Conservation (phyloP, 2,888 invertebrate species). For the Acrobasis consociella region DNA sequence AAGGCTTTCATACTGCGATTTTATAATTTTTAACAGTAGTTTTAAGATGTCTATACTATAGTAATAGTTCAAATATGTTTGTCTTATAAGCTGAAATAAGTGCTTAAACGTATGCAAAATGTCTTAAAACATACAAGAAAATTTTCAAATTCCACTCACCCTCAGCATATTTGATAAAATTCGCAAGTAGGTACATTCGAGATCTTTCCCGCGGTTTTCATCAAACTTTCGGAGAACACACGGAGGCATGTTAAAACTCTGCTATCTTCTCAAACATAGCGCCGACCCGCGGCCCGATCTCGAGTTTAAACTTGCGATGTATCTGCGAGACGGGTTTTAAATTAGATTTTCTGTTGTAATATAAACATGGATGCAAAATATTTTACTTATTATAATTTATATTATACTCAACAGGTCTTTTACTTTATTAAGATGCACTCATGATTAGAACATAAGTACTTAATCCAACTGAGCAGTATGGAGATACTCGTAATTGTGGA, state of each 20-base stretch:
- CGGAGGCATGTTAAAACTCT: conserved; percentile 20
- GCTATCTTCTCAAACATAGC: conserved; percentile 15
- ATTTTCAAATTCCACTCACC: background rate
- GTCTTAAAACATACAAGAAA: conserved; percentile 3
- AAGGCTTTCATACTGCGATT: no score
- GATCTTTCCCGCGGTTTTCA: conserved; percentile 16
- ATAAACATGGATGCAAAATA: no score
- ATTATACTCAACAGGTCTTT: no score
- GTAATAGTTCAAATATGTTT: background rate
- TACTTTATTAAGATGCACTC: no score
- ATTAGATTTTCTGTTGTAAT: conserved; percentile 15
- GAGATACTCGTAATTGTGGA: no score
- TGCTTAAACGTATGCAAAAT: background rate
- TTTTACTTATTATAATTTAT: no score
- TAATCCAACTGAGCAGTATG: no score
- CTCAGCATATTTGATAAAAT: conserved; percentile 24
- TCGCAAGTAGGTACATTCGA: conserved; percentile 7
- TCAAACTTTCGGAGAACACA: conserved; percentile 12
- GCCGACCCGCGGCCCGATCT: conserved; percentile 10
- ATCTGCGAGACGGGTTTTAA: conserved; percentile 13
- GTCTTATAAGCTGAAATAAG: background rate
- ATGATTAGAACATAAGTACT: no score
- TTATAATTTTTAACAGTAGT: no score
- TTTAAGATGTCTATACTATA: no score
- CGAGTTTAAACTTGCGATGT: conserved; percentile 16